Evolutionary conservation across 37 sponge, comb jelly and placozoan genomes (phyloP).

Genomic region (Halichondria panicea): DNA sequence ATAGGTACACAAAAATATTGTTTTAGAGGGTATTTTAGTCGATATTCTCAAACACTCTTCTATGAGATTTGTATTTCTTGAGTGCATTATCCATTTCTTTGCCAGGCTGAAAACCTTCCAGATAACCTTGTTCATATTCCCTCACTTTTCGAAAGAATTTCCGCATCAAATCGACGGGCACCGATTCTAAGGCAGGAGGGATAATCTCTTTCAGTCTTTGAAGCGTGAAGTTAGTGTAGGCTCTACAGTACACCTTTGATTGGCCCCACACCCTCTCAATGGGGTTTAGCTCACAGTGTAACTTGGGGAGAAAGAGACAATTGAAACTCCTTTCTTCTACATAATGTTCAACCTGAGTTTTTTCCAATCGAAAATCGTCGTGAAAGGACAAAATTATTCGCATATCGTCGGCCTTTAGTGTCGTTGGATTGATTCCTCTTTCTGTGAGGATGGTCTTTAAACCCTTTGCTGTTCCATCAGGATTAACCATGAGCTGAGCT

Average conservation of each 20-base stretch:
- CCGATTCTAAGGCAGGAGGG: conserved; percentile 15
- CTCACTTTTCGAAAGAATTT: conserved; percentile 20
- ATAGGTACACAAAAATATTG: too few relatives aligned
- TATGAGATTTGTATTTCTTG: conserved; percentile 24
- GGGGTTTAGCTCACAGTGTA: conserved; percentile 7
- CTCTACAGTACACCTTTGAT: neutral
- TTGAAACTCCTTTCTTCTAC: too few relatives aligned
- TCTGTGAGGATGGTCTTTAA: neutral
- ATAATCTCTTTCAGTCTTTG: neutral
- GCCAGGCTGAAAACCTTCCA: conserved; percentile 28
- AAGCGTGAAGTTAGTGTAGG: conserved; percentile 19
- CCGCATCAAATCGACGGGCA: conserved; percentile 3
- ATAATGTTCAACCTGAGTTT: too few relatives aligned
- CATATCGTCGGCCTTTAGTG: neutral
- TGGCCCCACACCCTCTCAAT: conserved; percentile 33
- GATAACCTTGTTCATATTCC: conserved; percentile 24
- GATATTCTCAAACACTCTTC: conserved; percentile 24
- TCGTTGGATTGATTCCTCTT: neutral
- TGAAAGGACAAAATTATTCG: neutral
- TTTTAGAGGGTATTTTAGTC: too few relatives aligned
- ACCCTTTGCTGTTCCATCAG: neutral
- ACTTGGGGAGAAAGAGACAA: too few relatives aligned
- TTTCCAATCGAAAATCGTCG: neutral
- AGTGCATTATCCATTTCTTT: conserved; percentile 17
- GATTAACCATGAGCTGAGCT: neutral